Evolutionary conservation across 2,888 invertebrate genomes (phyloP).

Genomic region (Loripinus fragilis): DNA sequence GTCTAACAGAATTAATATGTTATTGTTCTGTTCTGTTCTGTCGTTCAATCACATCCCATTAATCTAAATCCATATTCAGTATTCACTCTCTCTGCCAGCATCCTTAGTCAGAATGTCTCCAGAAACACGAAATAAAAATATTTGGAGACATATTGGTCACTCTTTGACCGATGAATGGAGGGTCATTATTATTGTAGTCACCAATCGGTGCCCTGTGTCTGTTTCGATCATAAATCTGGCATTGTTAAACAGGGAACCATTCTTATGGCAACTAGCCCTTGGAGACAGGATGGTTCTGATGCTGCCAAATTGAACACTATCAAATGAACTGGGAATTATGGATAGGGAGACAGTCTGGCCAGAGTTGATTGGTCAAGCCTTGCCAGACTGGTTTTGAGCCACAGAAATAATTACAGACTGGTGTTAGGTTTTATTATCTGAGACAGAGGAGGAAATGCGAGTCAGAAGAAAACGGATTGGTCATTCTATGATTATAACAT

Average conservation of each 20-base stretch:
- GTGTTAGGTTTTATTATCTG: conserved; percentile 14
- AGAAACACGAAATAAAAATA: conserved; percentile 16
- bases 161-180: conserved; percentile 21
- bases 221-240: conserved; percentile 5
- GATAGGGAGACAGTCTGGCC: conserved; percentile 12
- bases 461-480: conserved; percentile 15
- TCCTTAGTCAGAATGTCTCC: conserved; percentile 8
- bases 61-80: conserved; percentile 17
- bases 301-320: conserved; percentile 21
- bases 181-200: conserved; percentile 15
- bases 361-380: conserved; percentile 14
- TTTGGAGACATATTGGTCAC: conserved; percentile 14
- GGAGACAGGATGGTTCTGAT: conserved; percentile 14
- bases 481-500: conserved; percentile 10
- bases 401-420: conserved; percentile 20
- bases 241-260: conserved; percentile 1
- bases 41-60: conserved; percentile 4
- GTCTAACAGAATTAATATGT: neutral
- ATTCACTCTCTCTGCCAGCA: neutral
- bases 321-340: conserved; percentile 14
- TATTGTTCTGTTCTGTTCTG: neutral
- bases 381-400: conserved; percentile 9
- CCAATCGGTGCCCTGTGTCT: neutral
- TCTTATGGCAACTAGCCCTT: conserved; percentile 7
- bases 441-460: conserved; percentile 8